phyloP scores from a whole-genome alignment of 2,113 vertebrate species.

The Elaphurus davidianus region DNA sequence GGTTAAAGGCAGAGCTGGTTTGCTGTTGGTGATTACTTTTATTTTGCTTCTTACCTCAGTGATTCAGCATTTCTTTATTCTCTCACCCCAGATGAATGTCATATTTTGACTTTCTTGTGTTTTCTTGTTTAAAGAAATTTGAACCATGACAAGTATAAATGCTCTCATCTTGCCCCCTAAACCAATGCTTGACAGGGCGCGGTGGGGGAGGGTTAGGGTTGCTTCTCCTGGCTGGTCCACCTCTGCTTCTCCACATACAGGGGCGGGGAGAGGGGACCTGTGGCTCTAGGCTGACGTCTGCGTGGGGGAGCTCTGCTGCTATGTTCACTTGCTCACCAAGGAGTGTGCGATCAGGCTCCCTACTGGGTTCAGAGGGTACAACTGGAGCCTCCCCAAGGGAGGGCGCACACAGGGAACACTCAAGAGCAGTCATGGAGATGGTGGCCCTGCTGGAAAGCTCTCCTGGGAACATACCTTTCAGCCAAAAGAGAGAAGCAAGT shows the following conservation, averaged over 20 bases:
- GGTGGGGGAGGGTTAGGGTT: background rate
- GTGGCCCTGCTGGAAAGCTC: background rate
- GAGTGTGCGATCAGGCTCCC: background rate
- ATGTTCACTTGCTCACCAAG: background rate
- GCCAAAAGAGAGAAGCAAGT: background rate
- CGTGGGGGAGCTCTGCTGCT: background rate
- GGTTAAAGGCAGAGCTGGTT: background rate
- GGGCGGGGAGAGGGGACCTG: no score
- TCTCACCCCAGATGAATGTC: background rate
- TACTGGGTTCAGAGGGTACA: background rate
- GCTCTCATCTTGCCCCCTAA: background rate
- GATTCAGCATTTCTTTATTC: background rate
- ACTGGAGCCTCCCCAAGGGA: background rate
- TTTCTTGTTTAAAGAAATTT: conserved; percentile 22
- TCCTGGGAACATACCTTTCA: background rate
- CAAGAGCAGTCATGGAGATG: background rate
- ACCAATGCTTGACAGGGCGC: background rate
- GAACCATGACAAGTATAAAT: background rate
- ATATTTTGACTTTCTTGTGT: background rate
- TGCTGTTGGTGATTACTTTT: background rate
- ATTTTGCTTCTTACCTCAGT: background rate
- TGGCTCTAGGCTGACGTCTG: background rate
- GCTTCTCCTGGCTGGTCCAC: background rate
- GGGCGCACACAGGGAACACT: background rate
- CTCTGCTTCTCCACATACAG: background rate